Conservation (phyloP, 2,888 invertebrate species). For the Scaptomyza caliginosa region DNA sequence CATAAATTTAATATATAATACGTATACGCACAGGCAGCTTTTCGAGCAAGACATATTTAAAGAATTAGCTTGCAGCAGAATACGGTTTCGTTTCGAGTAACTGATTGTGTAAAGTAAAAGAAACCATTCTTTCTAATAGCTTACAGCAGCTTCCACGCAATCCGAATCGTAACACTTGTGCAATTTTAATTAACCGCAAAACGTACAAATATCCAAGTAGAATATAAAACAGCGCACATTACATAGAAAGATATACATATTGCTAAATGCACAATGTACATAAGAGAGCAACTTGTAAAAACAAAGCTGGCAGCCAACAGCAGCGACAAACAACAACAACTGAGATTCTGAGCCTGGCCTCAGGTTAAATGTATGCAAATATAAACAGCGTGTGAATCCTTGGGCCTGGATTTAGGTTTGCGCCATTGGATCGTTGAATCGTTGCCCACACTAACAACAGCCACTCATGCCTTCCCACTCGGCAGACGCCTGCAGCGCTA, state of each 20-base stretch:
- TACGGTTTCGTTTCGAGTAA: background rate
- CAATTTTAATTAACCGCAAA: constrained; percentile 70
- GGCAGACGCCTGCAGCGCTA: constrained; percentile 63
- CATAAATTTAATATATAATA: no score
- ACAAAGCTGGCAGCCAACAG: constrained; percentile 55
- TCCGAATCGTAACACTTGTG: constrained; percentile 31
- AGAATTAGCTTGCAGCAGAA: no score
- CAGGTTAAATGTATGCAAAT: constrained; percentile 76
- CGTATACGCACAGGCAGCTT: no score
- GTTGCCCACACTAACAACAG: background rate
- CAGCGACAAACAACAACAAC: constrained; percentile 14
- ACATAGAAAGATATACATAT: background rate
- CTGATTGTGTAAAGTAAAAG: background rate
- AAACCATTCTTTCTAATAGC: background rate
- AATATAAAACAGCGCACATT: constrained; percentile 32
- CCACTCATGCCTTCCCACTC: constrained; percentile 20
- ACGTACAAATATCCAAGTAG: constrained; percentile 49
- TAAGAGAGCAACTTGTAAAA: constrained; percentile 59
- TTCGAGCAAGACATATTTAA: no score
- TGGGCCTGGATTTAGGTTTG: constrained; percentile 4
- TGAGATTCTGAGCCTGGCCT: constrained; percentile 53
- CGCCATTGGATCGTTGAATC: constrained; percentile 1
- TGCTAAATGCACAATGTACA: constrained; percentile 40
- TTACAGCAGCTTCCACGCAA: constrained; percentile 2
- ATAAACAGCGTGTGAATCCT: constrained; percentile 71